Evolutionary conservation across 2,888 invertebrate species (phyloP).

Genomic region (Scrobipalpa atriplicella): DNA sequence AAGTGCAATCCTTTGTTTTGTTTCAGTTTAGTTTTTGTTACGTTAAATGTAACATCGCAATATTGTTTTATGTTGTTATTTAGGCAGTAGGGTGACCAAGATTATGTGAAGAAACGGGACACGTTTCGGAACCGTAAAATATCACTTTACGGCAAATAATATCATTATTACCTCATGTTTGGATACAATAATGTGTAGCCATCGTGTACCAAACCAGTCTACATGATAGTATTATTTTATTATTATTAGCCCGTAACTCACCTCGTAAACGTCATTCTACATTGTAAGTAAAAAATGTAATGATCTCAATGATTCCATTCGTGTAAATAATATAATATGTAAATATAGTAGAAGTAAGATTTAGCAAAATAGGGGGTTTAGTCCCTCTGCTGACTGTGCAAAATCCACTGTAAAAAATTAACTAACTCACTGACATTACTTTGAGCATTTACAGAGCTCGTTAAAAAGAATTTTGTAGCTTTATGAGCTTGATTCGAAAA

Average conservation of each 20-base stretch:
- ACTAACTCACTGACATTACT: not conserved
- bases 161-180: slow-evolving; percentile 69
- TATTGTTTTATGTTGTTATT: slow-evolving; percentile 27
- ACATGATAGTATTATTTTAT: slow-evolving; percentile 77
- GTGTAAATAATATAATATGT: slow-evolving; percentile 73
- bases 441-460: not conserved
- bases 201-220: slow-evolving; percentile 75
- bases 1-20: slow-evolving; percentile 34
- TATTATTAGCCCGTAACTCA: slow-evolving; percentile 56
- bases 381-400: slow-evolving; percentile 46
- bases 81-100: slow-evolving; percentile 39
- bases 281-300: slow-evolving; percentile 67
- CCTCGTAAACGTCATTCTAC: slow-evolving; percentile 68
- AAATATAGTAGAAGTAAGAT: slow-evolving; percentile 65
- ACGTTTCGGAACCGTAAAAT: slow-evolving; percentile 29
- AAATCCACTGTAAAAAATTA: not conserved
- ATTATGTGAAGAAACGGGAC: slow-evolving; percentile 36
- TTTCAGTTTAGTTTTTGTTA: slow-evolving; percentile 35
- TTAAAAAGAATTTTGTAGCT: not conserved
- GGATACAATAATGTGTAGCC: slow-evolving; percentile 47
- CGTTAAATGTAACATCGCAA: slow-evolving; percentile 47
- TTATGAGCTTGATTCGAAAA: not conserved
- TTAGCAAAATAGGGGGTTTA: slow-evolving; percentile 51
- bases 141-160: slow-evolving; percentile 41
- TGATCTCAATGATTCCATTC: slow-evolving; percentile 82